phyloP scores from a whole-genome alignment of 2,113 vertebrate species.

The Chionis minor region DNA sequence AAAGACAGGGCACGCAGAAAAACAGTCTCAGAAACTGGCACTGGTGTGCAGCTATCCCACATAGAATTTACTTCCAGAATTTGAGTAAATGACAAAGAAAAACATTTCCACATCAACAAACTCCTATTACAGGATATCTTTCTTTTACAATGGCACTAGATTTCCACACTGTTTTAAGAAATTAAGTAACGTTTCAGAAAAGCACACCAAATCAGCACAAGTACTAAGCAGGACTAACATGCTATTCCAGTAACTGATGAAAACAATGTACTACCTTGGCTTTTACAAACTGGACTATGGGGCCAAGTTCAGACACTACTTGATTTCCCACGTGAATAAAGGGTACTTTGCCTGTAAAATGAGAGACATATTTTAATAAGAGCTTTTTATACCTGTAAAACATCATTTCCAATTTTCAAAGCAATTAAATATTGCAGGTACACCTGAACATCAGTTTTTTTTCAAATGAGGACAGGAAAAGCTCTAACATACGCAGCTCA shows the following conservation, averaged over 20 bases:
- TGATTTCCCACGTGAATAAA: conserved; percentile 97
- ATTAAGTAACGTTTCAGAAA: conserved; percentile 23
- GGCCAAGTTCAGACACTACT: conserved; percentile 94
- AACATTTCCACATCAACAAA: not conserved
- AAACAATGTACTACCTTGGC: conserved; percentile 82
- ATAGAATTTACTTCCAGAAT: not conserved
- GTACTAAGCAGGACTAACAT: conserved; percentile 64
- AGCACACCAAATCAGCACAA: conserved; percentile 34
- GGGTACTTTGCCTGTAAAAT: conserved; percentile 87
- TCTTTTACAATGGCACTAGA: not conserved
- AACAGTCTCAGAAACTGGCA: not conserved
- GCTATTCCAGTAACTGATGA: conserved; percentile 48
- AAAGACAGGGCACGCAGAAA: not conserved
- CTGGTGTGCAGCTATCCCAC: not conserved
- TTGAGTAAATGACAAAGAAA: not conserved
- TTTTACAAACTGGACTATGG: conserved; percentile 97
- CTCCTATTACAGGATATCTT: not conserved
- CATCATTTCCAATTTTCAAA: not conserved
- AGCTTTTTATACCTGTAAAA: not conserved
- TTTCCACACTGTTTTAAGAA: not conserved
- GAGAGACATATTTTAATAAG: conserved; percentile 29
- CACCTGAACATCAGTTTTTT: not conserved
- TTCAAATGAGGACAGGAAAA: not conserved
- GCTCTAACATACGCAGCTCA: not conserved
- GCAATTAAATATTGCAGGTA: not conserved